phyloP scores from a whole-genome alignment of 2,797 vertebrate species.

The Malurus leucopterus region DNA sequence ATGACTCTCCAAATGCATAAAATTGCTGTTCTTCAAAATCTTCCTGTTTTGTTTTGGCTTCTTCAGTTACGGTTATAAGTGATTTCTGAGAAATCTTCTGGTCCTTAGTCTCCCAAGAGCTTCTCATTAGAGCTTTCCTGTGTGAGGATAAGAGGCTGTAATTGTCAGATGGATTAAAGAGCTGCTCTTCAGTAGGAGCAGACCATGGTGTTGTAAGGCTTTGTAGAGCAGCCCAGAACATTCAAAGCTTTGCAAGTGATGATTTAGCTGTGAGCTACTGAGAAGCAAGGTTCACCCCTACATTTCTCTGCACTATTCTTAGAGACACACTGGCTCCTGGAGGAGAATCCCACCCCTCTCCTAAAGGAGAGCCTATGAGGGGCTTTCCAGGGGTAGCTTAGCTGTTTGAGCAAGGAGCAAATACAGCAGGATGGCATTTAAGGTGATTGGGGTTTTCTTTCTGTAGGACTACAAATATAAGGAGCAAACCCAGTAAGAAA shows the following conservation, averaged over 20 bases:
- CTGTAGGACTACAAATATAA: neutral
- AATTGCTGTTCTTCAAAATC: slow-evolving; percentile 35
- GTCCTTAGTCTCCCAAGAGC: neutral
- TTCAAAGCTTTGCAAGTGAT: neutral
- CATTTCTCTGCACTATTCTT: neutral
- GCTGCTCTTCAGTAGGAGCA: neutral
- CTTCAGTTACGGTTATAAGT: neutral
- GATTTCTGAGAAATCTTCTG: neutral
- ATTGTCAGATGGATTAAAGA: neutral
- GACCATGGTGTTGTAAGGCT: neutral
- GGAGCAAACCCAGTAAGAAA: neutral
- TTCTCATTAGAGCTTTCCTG: neutral
- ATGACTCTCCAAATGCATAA: slow-evolving; percentile 43
- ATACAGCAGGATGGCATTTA: neutral
- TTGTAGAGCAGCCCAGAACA: neutral
- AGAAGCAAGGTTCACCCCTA: neutral
- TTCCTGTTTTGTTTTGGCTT: neutral
- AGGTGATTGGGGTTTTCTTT: neutral
- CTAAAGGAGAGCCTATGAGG: neutral
- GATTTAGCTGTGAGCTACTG: neutral
- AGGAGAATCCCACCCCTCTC: neutral
- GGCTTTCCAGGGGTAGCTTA: neutral
- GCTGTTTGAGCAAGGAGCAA: neutral
- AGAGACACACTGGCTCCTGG: neutral
- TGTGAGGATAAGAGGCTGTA: neutral